A percentile compares a stretch with the other conserved stretches of the same genome.
phyloP scores from a whole-genome alignment of 2,797 vertebrate genomes.

The Anguilla marmorata region DNA sequence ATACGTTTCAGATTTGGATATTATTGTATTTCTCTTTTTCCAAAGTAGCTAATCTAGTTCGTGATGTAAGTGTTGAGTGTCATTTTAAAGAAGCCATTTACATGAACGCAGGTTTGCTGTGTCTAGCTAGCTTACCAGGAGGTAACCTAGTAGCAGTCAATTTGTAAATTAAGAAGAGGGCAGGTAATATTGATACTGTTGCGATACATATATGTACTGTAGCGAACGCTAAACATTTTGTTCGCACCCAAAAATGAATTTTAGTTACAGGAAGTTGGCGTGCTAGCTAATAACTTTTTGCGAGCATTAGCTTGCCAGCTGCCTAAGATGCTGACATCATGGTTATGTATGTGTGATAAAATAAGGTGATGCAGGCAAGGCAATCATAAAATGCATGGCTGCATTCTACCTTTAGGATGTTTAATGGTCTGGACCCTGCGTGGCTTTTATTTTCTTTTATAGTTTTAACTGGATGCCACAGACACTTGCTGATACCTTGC shows the following conservation, averaged over 20 bases:
- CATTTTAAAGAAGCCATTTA: background rate
- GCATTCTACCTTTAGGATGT: background rate
- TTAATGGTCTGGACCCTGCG: background rate
- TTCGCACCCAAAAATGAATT: background rate
- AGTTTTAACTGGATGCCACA: slow-evolving; percentile 66
- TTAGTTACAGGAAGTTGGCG: background rate
- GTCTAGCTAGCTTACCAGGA: background rate
- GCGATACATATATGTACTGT: background rate
- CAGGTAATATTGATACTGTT: too few species aligned
- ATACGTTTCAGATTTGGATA: background rate
- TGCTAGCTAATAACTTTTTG: background rate
- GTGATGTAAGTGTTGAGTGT: background rate
- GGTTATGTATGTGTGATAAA: background rate
- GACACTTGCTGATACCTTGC: slow-evolving; percentile 51
- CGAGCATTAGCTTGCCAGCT: background rate
- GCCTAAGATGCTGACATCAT: background rate
- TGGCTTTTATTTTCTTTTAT: background rate
- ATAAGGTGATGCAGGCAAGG: background rate
- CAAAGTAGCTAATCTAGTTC: background rate
- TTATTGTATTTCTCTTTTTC: background rate
- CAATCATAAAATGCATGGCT: background rate
- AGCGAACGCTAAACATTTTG: background rate
- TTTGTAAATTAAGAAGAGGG: background rate
- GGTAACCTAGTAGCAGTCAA: background rate
- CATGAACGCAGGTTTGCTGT: background rate